Base-by-base conservation (phyloP, 2,888 invertebrate species). In the Eupelmus urozonus region DNA sequence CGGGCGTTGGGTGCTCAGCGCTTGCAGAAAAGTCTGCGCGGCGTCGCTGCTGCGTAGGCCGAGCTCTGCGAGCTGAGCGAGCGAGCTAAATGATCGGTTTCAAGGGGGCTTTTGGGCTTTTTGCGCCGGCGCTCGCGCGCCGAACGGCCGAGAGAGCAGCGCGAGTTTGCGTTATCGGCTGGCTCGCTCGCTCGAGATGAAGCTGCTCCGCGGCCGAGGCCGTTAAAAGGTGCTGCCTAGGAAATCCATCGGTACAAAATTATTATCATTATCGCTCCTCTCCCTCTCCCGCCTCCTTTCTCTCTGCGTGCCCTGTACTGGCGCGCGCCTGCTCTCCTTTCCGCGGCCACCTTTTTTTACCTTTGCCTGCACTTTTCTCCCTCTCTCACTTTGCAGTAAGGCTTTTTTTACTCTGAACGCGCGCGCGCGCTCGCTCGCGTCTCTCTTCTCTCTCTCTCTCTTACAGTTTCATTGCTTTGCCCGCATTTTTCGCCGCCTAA, bases 221-320 rank as follows among this genome's bases (percentile, higher is more conserved):
- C 81, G 82, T 81, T 82, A 81, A 83, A 81, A 80, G 74, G 81
- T 75, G 82, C 81, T 79, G 79, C 73, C 80, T 78, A 82, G 81
- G 78, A 81, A 83, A 83, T 82, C 72, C 78, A 80, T 80, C 66
- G 66, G 65, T 51, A 78, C 77, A 77, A 80, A 82, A 83, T 83
- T 78, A 78, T 78, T 78, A 75, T 77, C 71, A 75, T 75, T 83
- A 82, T 81, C 82, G 67, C 72, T 45, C 45, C 45, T 45, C 45
- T 9, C 9, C 34, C 49, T 49, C 49, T 16, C 42, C 34, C 53
- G 18, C 40, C 53, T 20, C 67, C n/a, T 20, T 29, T 69, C 23
- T 42, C 45, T 49, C 18, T 57, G n/a, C n/a, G n/a, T 57, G 18
- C 45, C 34, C 49, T n/a, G n/a, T n/a, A n/a, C n/a, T n/a, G n/a